A percentile compares a stretch with the other conserved stretches of the same genome.
Evolutionary conservation across 2,888 invertebrate species (phyloP).

Genomic region (Cosmia trapezina): DNA sequence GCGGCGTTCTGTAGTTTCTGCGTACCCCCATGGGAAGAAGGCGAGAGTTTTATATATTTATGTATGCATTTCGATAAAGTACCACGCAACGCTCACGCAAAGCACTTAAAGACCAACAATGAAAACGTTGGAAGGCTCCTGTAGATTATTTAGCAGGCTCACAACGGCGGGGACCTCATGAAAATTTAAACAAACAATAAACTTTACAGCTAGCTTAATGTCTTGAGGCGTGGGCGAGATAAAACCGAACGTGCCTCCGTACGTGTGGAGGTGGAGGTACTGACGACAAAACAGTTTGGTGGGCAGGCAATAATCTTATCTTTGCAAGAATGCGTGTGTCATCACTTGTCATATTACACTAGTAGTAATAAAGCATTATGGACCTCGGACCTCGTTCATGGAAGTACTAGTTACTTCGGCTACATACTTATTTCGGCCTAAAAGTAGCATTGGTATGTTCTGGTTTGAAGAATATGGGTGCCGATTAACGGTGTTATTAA

Average conservation of each 20-base stretch:
- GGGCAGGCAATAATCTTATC: not conserved
- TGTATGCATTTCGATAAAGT: conserved; percentile 27
- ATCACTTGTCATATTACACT: not conserved
- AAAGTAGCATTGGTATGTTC: not conserved
- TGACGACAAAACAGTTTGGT: conserved; percentile 12
- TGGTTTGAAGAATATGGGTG: not conserved
- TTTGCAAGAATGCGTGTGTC: too few species aligned
- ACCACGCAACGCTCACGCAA: conserved; percentile 37
- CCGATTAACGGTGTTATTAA: not conserved
- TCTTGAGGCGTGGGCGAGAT: conserved; percentile 57
- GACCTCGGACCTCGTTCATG: too few species aligned
- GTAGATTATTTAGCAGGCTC: conserved; percentile 54
- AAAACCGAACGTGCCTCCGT: conserved; percentile 48
- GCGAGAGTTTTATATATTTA: too few species aligned
- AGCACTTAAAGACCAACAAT: conserved; percentile 44
- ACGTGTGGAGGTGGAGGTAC: conserved; percentile 29
- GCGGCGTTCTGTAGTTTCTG: too few species aligned
- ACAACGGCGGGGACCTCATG: conserved; percentile 52
- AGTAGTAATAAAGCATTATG: not conserved
- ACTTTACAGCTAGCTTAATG: conserved; percentile 59
- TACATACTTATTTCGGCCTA: not conserved
- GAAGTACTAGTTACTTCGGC: too few species aligned
- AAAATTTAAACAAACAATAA: conserved; percentile 65
- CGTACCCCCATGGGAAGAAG: too few species aligned
- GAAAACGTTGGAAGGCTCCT: conserved; percentile 32